Evolutionary conservation across 92 coral and sea anemone genomes (phyloP), one percentile per base, ranked within the genome.

Genomic region (Galaxea fascicularis): DNA sequence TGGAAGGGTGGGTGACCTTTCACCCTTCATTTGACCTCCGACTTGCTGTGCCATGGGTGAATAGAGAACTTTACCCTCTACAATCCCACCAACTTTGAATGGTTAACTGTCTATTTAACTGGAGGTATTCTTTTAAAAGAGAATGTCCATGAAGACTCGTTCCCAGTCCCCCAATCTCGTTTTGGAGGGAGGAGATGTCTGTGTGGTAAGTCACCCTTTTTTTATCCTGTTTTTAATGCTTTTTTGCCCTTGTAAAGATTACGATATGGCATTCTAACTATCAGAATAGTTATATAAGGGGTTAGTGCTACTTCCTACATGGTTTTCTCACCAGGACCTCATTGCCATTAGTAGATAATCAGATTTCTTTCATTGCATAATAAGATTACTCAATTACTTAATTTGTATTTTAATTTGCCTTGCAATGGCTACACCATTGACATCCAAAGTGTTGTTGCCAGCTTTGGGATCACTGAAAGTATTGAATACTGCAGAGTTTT

Each of bases 11-110:
- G 62, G 62, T 56, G 62, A 56, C n/a, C 62, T 56, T 56, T 56
- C 20, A 56, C 62, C 62, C 62, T 56, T 14, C 62, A 14, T 56
- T 56, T 56, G 62, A 56, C 62, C 62, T 15, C 62, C 62, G 8
- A 56, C 62, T 56, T 56, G 62, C 62, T 56, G 62, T 56, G 62
- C 62, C 62, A 56, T 16, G 62, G 62, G 62, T 56, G n/a, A 22
- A 56, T 56, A 56, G 62, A 56, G 62, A 3, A 56, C 62, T 16
- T 56, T 56, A 56, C 62, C 62, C 62, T 56, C 62, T 56, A 56
- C 62, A 56, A 56, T 56, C 62, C 62, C 62, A 56, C 62, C 62
- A 56, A 56, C 20, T 56, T 56, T 56, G 62, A 56, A 56, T 56
- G 62, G 18, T 56, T 56, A 56, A 56, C 62, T 22, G 20, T 56